Base-by-base conservation (phyloP, 2,888 invertebrate genomes). In the Eupithecia tripunctaria region DNA sequence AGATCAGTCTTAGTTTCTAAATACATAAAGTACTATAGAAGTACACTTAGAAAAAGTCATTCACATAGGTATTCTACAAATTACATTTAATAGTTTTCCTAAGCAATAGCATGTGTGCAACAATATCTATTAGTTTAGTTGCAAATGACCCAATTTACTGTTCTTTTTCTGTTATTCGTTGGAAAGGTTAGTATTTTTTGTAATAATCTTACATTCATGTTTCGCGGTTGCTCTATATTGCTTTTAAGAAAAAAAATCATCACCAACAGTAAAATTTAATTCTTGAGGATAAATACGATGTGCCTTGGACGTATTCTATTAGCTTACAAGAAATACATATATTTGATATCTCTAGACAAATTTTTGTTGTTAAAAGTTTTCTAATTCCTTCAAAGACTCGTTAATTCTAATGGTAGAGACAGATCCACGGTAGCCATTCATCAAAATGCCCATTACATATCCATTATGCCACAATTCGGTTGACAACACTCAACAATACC, bases 401-500 rank as follows among this genome's bases (percentile, higher is more conserved):
- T 36, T 14, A 38, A 65, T 21, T 10, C 21, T 41, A 67, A 70
- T 47, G 67, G 6, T 32, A 32, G 32, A 32, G 67, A 25, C 12
- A 64, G 78, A 81, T 72, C 78, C 76, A 81, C 76, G 80, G 79
- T 80, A 84, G 76, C 84, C 84, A 89, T 90, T 88, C 86, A 89
- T 89, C 88, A 90, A 88, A 88, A 88, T 83, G 79, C 79, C 87
- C 89, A 93, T 92, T 92, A 93, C 89, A 92, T 88, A 86, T 87
- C 91, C 89, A 93, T 94, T 93, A 91, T 86, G 85, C 91, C 88
- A 91, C 91, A 90, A 89, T 88, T 90, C 87, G 88, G 85, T 88
- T 91, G 91, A 91, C 91, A 92, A 89, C 92, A 87, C 86, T 84
- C 85, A 86, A 94, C 93, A 94, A 94, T 92, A 91, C 90, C 94